These are phyloP conservation scores for Dasyornis broadbenti DNA, from an alignment of 2,113 vertebrate species.

Conservation along the genomic window DNA sequence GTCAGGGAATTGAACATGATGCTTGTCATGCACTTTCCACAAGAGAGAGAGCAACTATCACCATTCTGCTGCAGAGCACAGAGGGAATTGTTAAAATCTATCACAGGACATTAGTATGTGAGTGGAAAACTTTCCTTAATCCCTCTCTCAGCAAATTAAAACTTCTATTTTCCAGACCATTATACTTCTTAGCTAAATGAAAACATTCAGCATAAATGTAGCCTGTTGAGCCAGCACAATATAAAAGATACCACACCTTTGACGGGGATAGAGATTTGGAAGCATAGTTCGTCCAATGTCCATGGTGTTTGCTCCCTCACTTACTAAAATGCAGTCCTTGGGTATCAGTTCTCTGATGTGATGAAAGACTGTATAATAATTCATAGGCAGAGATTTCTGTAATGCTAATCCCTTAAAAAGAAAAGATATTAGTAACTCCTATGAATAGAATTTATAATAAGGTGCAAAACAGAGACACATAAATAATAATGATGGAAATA, in stretches of 20 bases:
- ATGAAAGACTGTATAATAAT: slow-evolving; percentile 93
- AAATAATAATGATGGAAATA: background rate
- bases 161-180: background rate
- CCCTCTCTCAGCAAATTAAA: background rate
- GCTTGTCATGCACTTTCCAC: background rate
- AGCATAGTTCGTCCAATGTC: slow-evolving; percentile 96
- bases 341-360: slow-evolving; percentile 84
- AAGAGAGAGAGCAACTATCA: background rate
- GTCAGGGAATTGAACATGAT: background rate
- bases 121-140: background rate
- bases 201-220: background rate
- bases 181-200: background rate
- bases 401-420: slow-evolving; percentile 77
- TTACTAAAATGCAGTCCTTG: slow-evolving; percentile 88
- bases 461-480: background rate
- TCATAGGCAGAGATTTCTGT: slow-evolving; percentile 82
- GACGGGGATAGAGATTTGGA: slow-evolving; percentile 85
- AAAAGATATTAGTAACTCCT: background rate
- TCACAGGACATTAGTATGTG: background rate
- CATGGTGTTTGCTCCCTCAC: slow-evolving; percentile 98
- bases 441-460: background rate
- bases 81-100: background rate
- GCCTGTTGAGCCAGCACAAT: background rate
- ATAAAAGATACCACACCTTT: slow-evolving; percentile 75
- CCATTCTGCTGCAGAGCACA: background rate